phyloP scores from a whole-genome alignment of 1,140 invertebrate genomes.

The Drosophila bocqueti region DNA sequence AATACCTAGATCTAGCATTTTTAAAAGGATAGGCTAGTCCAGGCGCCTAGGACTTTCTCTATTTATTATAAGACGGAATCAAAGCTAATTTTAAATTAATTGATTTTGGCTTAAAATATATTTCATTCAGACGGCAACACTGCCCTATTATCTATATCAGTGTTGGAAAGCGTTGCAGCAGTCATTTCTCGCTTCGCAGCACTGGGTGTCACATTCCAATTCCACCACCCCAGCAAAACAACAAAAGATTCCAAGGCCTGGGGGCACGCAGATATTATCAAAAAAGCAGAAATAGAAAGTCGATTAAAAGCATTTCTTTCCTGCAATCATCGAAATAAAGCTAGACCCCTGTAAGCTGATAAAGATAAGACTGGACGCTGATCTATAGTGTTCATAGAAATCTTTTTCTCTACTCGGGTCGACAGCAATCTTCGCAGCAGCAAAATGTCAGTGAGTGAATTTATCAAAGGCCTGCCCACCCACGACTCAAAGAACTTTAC shows the following conservation, averaged over 20 bases:
- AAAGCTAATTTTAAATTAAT: not conserved
- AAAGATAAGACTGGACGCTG: too few species aligned
- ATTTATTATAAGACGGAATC: too few species aligned
- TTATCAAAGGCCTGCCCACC: constrained; percentile 95
- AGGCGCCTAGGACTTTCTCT: too few species aligned
- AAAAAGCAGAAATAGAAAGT: not conserved
- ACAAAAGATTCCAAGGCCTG: constrained; percentile 23
- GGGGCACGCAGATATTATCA: constrained; percentile 19
- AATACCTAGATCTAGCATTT: not conserved
- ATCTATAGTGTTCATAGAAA: not conserved
- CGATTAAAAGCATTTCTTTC: not conserved
- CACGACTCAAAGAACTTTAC: constrained; percentile 96
- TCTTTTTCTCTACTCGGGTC: not conserved
- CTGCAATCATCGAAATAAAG: not conserved
- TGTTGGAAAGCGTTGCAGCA: constrained; percentile 1
- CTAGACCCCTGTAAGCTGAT: not conserved
- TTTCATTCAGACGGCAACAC: not conserved
- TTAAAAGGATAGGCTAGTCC: not conserved
- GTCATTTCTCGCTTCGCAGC: not conserved
- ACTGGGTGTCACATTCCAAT: constrained; percentile 29
- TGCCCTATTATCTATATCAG: not conserved
- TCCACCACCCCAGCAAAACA: constrained; percentile 38
- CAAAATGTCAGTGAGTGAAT: constrained; percentile 88
- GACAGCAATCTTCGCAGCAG: constrained; percentile 84
- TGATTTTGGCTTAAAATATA: not conserved